Evolutionary conservation across 2,797 vertebrate species (phyloP), one percentile per base, ranked within the genome.

Genomic region (Microhierax caerulescens): DNA sequence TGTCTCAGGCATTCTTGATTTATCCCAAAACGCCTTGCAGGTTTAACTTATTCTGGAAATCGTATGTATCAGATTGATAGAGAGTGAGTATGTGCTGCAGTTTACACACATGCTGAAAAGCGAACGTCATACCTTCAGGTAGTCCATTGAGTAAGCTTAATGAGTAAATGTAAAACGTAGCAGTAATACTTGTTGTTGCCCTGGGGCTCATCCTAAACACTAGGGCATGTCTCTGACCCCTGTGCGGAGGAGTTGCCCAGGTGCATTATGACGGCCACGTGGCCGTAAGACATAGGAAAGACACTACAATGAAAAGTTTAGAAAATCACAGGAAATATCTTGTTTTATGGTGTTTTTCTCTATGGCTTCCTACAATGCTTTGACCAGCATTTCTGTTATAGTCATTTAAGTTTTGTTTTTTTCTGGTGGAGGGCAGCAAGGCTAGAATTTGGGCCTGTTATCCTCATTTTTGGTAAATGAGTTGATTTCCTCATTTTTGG

Each of bases 241-340:
- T 9, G 28, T 21, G 43, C 75, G 61, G 5, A 39, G 28, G 18
- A 51, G 12, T 11, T 60, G 36, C 39, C n/a, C 45, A 27, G 16
- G 21, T 7, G 18, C 8, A 1, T 3, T 25, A 22, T 23, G 60
- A 8, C 51, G 50, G 20, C 36, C 68, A 7, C 8, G 4, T 67
- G 37, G 8, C 47, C 1, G 0, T 21, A 18, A 45, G 15, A 19
- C 5, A 1, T 1, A 63, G 47, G 39, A 57, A 84, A 75, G 22
- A 25, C 0, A 7, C 59, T 48, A 8, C 9, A 32, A 69, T 18
- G 22, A 34, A 51, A 74, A 75, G 32, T 10, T 11, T 25, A 32
- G 59, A 85, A 47, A 81, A 59, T 63, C 48, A 51, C 24, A 59
- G 11, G 19, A 85, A 79, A 34, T 87, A 48, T 1, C 12, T 73